phyloP scores from a whole-genome alignment of 2,797 vertebrate species.

The Esox masquinongy region DNA sequence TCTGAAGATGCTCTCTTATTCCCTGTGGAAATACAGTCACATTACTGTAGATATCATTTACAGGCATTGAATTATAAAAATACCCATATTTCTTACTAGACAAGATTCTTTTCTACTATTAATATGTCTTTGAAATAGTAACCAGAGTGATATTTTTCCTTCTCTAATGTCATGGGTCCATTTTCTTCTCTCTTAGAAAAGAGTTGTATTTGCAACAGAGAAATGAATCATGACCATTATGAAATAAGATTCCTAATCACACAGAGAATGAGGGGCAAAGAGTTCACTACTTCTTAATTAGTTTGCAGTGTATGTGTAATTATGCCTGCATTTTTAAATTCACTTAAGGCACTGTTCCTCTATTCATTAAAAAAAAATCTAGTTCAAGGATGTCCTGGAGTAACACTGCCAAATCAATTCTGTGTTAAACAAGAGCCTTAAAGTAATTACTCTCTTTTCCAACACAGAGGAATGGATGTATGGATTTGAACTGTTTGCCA shows the following conservation, averaged over 20 bases:
- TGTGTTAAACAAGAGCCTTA: slow-evolving; percentile 50
- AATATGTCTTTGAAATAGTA: slow-evolving; percentile 74
- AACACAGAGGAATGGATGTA: slow-evolving; percentile 33
- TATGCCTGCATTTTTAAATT: slow-evolving; percentile 78
- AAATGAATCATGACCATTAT: slow-evolving; percentile 53
- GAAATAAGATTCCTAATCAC: slow-evolving; percentile 70
- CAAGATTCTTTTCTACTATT: slow-evolving; percentile 59
- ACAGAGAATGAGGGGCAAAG: slow-evolving; percentile 57
- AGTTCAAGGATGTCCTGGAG: slow-evolving; percentile 73
- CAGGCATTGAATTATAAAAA: slow-evolving; percentile 76
- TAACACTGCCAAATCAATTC: slow-evolving; percentile 63
- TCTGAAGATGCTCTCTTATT: slow-evolving; percentile 12
- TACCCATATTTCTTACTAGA: slow-evolving; percentile 66
- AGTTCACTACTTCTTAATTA: slow-evolving; percentile 75
- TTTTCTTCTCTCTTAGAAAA: slow-evolving; percentile 30
- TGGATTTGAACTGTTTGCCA: slow-evolving; percentile 5
- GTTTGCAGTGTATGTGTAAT: slow-evolving; percentile 74
- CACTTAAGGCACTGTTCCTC: slow-evolving; percentile 63
- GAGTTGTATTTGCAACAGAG: slow-evolving; percentile 43
- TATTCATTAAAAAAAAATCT: slow-evolving; percentile 64
- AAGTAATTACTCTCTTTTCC: slow-evolving; percentile 57
- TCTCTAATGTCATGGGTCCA: slow-evolving; percentile 58
- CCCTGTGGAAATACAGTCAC: slow-evolving; percentile 28
- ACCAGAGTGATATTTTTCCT: slow-evolving; percentile 57
- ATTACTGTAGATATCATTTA: slow-evolving; percentile 64